Base-by-base conservation (phyloP, 1,140 invertebrate species). In the Zaprionus davidi region DNA sequence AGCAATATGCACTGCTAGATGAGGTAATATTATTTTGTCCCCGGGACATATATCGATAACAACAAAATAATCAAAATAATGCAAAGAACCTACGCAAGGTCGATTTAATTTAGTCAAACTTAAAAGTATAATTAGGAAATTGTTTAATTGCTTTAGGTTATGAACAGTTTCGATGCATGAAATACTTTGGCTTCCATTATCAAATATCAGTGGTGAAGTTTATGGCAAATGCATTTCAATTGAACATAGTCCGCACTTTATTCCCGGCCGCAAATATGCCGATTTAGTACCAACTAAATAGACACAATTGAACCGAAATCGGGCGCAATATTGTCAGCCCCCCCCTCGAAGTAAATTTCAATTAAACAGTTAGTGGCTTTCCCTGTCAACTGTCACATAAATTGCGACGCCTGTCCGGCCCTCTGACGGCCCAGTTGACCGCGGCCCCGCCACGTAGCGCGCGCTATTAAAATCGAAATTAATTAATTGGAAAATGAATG, bases 401-500 rank as follows among this genome's bases (percentile, higher is more conserved):
- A 87, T 64, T 73, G 78, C 70, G 63, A 63, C 38, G 65, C 22
- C 58, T 69, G 71, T 69, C 41, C 44, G 41, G 26, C n/a, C 7
- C 13, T 53, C 26, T 28, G 26, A 31, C 24, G 34, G 60, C 7
- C 13, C 31, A 17, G n/a, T 13, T 59, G 60, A 65, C 68, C 68
- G 51, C 73, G 60, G 53, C 26, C 41, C n/a, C 57, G 53, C 59
- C 44, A 59, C 53, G 46, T 65, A 46, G 34, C 44, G 22, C 53
- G 46, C 56, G 58, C 67, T 57, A 71, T 75, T 71, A 71, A 65
- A 81, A 90, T 84, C 73, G 75, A 90, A 90, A 80, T 90, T 90
- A 85, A 90, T 90, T 85, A 85, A 90, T 90, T 82, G 82, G 76
- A 85, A 90, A 90, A 90, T 75, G 59, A 79, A 81, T 81, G 66